Evolutionary conservation across 23 tunicate species (phyloP), one percentile per base, ranked within the genome.

Genomic region (Ascidia mentula): DNA sequence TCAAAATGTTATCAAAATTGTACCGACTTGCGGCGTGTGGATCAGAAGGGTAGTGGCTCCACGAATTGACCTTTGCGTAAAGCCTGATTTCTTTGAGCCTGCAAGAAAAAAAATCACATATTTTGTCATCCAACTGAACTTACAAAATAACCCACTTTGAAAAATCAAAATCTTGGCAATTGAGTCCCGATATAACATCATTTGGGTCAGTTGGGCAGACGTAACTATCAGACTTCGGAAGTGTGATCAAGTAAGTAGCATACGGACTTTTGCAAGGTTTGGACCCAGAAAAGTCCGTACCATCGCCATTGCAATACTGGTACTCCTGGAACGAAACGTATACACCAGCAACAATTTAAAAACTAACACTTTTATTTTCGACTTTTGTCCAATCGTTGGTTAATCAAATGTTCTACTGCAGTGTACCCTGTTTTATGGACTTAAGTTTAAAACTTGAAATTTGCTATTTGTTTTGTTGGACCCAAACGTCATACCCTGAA

Each of bases 41-140:
- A 33, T 71, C 38, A 18, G 30, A 34, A 3, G 75, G 38, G 32
- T 71, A 71, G 13, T 71, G 4, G 75, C 75, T 71, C 75, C 75
- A 71, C 38, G 75, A 71, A 28, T 71, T 28, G 30, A 71, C 30
- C 75, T 71, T 71, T 31, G 75, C 75, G 30, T 71, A 71, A 5
- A 71, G 36, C 32, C 75, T 34, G 32, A 71, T 71, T 3, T 34
- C 32, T 34, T 71, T 35, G 2, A 71, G 38, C 34, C 75, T 71
- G 65, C 13, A 9, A 20, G 12, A 53, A 53, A 53, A 53, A 53
- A 53, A 3, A 20, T 53, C 1, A 9, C 24, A 9, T 3, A 53
- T 20, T 20, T 28, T 53, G 65, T 28, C 22, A 9, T 20, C 24
- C 22, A 5, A 9, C 24, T 5, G 7, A 9, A 26, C 22, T 53